phyloP scores from a whole-genome alignment of 2,113 vertebrate genomes.

The Delphinapterus leucas region DNA sequence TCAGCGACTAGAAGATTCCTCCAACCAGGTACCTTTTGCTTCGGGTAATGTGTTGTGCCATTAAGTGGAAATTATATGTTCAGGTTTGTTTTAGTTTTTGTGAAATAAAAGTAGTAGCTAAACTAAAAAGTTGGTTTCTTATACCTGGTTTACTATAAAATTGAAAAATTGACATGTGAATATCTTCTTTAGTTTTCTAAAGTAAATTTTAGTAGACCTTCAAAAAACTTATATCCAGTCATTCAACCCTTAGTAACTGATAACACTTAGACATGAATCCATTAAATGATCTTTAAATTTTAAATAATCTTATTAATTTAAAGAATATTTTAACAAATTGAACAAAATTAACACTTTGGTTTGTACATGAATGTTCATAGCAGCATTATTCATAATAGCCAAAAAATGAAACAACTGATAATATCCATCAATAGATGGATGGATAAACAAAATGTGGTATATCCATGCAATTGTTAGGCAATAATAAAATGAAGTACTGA shows the following conservation, averaged over 20 bases:
- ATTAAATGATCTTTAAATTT: not conserved
- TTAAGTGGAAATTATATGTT: not conserved
- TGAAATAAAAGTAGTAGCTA: not conserved
- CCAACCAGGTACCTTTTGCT: constrained; percentile 89
- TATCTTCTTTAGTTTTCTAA: not conserved
- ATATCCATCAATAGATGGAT: not conserved
- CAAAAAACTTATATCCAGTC: not conserved
- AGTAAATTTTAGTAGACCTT: not conserved
- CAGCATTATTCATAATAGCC: not conserved
- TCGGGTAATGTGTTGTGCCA: not conserved
- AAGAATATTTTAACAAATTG: not conserved
- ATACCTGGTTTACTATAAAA: not conserved
- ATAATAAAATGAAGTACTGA: not conserved
- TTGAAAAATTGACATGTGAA: not conserved
- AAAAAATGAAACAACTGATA: not conserved
- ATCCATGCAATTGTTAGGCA: not conserved
- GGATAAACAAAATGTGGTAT: not conserved
- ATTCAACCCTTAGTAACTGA: not conserved
- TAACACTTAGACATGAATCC: not conserved
- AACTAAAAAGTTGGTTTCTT: not conserved
- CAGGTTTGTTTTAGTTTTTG: not conserved
- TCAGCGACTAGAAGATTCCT: constrained; percentile 95
- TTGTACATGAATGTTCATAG: not conserved
- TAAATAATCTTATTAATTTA: not conserved
- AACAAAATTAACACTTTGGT: not conserved